Evolutionary conservation across 2,113 vertebrate genomes (phyloP), one percentile per base, ranked within the genome.

Genomic region (Acrocephalus kingi): DNA sequence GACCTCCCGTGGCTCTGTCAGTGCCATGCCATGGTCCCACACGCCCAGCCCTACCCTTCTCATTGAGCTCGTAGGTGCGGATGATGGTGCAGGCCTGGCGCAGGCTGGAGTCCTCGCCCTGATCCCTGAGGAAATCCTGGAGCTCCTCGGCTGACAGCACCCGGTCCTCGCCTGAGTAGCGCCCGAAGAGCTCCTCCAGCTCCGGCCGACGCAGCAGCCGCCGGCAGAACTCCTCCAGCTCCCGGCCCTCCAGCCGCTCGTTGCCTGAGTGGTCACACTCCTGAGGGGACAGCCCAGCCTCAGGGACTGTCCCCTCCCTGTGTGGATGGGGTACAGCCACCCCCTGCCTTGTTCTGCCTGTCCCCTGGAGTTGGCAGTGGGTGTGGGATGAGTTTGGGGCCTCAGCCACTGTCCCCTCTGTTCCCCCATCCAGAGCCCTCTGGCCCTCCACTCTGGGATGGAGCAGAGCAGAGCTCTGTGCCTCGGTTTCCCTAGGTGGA

Each of bases 211-310:
- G 98, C 98, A 99, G 97, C 91, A 99, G 98, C 96, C 98, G 98
- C 49, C 98, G 98, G 92, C 99, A 99, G 83, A 99, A 99, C 95
- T 98, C 98, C 94, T 99, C 99, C 1, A 99, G 99, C 97, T 99
- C 99, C 3, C 93, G n/a, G 14, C 98, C 99, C 84, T 99, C 99
- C 94, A 99, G 97, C 7, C 99, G 98, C 56, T 97, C 98, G 0
- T 99, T 97, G 7, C 98, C 98, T 0, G 99, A 99, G 43, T 63
- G 97, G 97, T 99, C 99, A 16, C 99, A 99, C 76, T 99, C 98
- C 99, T 99, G 97, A 0, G 0, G 67, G 85, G 48, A 48, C 41
- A 5, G 41, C 59, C 27, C 56, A 10, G 1, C 6, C 39, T 77
- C 3, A 2, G 82, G 35, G 64, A 67, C 45, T 0, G 3, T 59